These are phyloP conservation scores for Volucella inflata DNA, from an alignment of 2,888 invertebrate genomes.

Conservation along the genomic window DNA sequence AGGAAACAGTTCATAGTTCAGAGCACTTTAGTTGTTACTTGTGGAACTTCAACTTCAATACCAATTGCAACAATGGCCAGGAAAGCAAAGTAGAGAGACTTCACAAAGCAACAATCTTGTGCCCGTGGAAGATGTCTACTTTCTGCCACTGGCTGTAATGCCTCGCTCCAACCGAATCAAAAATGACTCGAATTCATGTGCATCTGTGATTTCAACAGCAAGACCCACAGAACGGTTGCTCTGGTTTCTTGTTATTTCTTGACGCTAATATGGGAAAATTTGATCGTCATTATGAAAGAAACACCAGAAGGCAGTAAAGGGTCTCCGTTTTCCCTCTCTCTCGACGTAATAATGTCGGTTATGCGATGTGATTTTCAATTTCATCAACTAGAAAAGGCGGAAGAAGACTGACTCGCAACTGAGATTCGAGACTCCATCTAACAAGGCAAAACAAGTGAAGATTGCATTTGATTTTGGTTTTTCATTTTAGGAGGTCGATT, in stretches of 20 bases:
- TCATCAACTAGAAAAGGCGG: slow-evolving; percentile 49
- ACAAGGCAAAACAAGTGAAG: not conserved
- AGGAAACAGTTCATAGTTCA: slow-evolving; percentile 74
- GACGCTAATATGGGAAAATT: slow-evolving; percentile 67
- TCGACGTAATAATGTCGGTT: slow-evolving; percentile 60
- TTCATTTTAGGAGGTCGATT: slow-evolving; percentile 20
- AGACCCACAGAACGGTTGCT: slow-evolving; percentile 64
- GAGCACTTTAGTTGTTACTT: slow-evolving; percentile 71
- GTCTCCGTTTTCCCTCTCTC: slow-evolving; percentile 25
- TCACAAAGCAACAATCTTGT: slow-evolving; percentile 34
- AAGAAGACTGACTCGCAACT: slow-evolving; percentile 25
- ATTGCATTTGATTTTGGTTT: too few species aligned
- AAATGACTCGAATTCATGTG: slow-evolving; percentile 66
- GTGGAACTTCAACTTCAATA: slow-evolving; percentile 37
- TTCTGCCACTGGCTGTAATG: slow-evolving; percentile 43
- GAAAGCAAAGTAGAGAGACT: slow-evolving; percentile 9
- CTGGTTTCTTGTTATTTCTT: slow-evolving; percentile 49
- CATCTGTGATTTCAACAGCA: slow-evolving; percentile 54
- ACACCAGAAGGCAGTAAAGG: not conserved
- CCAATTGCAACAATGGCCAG: not conserved
- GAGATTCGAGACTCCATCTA: not conserved
- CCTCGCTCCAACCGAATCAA: slow-evolving; percentile 54
- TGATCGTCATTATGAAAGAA: slow-evolving; percentile 42
- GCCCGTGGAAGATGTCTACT: slow-evolving; percentile 8
- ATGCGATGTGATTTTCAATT: slow-evolving; percentile 65